Evolutionary conservation across 1,140 invertebrate species (phyloP).

Genomic region (Antheraea mylitta): DNA sequence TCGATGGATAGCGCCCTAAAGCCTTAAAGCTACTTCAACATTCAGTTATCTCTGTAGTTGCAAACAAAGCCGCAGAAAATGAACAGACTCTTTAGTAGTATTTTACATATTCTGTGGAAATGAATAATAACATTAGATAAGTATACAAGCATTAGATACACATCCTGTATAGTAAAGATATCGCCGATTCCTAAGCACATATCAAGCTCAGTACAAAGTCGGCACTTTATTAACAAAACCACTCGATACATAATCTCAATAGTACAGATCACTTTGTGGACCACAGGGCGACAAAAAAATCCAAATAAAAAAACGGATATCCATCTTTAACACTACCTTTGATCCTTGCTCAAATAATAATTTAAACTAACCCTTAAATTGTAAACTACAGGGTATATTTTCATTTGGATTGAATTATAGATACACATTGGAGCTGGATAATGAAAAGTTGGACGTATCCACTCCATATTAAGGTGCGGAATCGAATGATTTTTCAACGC

Average conservation of each 20-base stretch:
- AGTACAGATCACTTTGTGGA: constrained; percentile 12
- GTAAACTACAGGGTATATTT: neutral
- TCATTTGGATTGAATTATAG: neutral
- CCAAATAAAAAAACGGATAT: constrained; percentile 16
- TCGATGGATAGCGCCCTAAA: no score
- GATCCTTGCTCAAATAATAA: neutral
- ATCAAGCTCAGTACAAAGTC: neutral
- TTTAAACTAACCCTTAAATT: neutral
- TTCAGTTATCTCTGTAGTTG: no score
- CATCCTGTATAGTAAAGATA: neutral
- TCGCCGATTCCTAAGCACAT: neutral
- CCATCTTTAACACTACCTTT: constrained; percentile 15
- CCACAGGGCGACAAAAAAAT: constrained; percentile 11
- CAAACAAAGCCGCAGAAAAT: neutral
- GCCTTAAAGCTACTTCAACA: no score
- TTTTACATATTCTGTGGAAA: no score
- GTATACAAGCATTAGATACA: neutral
- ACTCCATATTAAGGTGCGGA: neutral
- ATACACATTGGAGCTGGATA: neutral
- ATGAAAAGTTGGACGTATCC: constrained; percentile 3
- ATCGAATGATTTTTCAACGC: neutral
- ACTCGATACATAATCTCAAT: constrained; percentile 20
- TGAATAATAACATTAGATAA: no score
- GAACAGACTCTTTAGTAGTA: no score
- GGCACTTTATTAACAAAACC: constrained; percentile 13